Evolutionary conservation across 2,888 invertebrate genomes (phyloP).

Genomic region (Deilephila elpenor): DNA sequence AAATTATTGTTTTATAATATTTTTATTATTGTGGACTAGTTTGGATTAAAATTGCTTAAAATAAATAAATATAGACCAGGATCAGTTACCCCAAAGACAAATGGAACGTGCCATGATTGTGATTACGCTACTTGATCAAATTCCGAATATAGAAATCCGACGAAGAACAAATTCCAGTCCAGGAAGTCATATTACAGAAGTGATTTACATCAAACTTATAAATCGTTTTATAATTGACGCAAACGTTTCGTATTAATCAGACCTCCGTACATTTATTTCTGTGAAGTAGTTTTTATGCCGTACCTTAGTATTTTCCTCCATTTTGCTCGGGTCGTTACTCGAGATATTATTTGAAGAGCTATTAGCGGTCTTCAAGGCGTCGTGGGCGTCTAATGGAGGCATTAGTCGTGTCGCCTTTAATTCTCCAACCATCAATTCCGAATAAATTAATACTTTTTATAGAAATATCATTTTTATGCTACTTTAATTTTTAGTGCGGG

Average conservation of each 20-base stretch:
- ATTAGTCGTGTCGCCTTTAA: constrained; percentile 8
- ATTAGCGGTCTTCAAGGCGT: not conserved
- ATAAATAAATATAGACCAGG: too few species aligned
- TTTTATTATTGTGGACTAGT: not conserved
- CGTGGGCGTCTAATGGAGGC: constrained; percentile 15
- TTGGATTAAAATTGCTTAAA: too few species aligned
- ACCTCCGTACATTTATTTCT: not conserved
- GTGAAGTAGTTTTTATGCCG: not conserved
- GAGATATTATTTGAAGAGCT: constrained; percentile 16
- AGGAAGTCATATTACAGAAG: not conserved
- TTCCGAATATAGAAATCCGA: too few species aligned
- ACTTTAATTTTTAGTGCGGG: not conserved
- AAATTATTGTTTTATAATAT: not conserved
- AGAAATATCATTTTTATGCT: not conserved
- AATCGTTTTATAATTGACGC: not conserved
- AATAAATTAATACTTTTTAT: not conserved
- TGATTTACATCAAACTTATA: not conserved
- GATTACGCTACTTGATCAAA: too few species aligned
- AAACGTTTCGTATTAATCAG: not conserved
- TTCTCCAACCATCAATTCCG: not conserved
- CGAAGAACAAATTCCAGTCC: too few species aligned
- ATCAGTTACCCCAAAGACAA: too few species aligned
- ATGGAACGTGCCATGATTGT: too few species aligned
- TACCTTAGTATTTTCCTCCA: not conserved
- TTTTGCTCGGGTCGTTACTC: constrained; percentile 18